Evolutionary conservation across 2,888 invertebrate genomes (phyloP).

Genomic region (Alsophila aescularia): DNA sequence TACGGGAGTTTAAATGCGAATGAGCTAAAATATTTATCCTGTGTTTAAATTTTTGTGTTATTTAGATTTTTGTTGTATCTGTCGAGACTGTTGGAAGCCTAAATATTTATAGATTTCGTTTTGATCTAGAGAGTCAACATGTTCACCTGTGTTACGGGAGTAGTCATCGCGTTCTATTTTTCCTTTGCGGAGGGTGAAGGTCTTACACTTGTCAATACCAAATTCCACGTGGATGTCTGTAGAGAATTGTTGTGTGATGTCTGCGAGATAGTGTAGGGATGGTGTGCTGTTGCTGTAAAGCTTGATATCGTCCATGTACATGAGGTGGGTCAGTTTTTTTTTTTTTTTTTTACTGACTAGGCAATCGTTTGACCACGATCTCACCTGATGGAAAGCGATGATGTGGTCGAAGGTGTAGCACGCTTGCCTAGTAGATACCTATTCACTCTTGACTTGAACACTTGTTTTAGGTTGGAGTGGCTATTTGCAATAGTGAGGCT

Average conservation of each 20-base stretch:
- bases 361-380: no score
- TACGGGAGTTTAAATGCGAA: background rate
- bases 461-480: no score
- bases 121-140: background rate
- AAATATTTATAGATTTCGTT: background rate
- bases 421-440: no score
- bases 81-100: background rate
- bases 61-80: background rate
- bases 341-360: no score
- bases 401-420: no score
- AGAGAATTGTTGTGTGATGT: conserved; percentile 16
- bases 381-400: no score
- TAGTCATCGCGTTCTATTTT: background rate
- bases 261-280: conserved; percentile 2
- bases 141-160: background rate
- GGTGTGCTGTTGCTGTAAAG: background rate
- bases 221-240: conserved; percentile 10
- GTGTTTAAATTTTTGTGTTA: background rate
- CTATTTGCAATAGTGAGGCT: no score
- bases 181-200: background rate
- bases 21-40: background rate
- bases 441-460: no score
- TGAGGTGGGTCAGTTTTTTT: background rate
- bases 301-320: background rate
- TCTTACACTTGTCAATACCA: conserved; percentile 19